These are phyloP conservation scores for Elymnias hypermnestra DNA, from an alignment of 1,140 invertebrate species.

Conservation along the genomic window DNA sequence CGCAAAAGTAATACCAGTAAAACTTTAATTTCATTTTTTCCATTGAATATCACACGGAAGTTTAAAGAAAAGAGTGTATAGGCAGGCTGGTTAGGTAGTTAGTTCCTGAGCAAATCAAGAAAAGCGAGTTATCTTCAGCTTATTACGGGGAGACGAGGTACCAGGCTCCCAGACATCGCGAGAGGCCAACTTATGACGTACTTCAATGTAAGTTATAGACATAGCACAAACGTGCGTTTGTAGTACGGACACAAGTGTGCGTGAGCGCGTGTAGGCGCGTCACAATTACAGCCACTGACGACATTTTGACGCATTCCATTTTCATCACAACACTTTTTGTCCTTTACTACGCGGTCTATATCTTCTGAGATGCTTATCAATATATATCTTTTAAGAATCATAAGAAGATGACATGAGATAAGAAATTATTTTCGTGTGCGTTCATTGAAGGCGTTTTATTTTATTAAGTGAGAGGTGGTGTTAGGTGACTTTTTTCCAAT, in stretches of 20 bases:
- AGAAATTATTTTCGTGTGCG: constrained; percentile 10
- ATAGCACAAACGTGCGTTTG: constrained; percentile 29
- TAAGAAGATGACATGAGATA: constrained; percentile 1
- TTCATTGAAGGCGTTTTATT: constrained; percentile 6
- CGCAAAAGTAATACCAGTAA: too few relatives aligned
- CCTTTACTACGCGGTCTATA: constrained; percentile 13
- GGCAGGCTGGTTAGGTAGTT: too few relatives aligned
- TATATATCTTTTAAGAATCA: background rate
- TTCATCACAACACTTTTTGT: constrained; percentile 26
- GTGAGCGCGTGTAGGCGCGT: constrained; percentile 57
- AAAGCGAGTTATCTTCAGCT: constrained; percentile 71
- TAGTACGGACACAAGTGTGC: constrained; percentile 37
- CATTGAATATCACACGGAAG: constrained; percentile 65
- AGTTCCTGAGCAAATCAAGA: constrained; percentile 56
- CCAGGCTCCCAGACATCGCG: constrained; percentile 57
- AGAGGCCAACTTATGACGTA: constrained; percentile 61
- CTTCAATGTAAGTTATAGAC: constrained; percentile 45
- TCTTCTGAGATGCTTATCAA: constrained; percentile 12
- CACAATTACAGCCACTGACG: constrained; percentile 49
- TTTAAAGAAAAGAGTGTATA: too few relatives aligned
- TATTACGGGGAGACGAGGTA: constrained; percentile 68
- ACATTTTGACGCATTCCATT: constrained; percentile 53
- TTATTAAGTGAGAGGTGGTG: constrained; percentile 32
- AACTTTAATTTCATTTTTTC: too few relatives aligned
- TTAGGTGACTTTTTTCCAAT: constrained; percentile 65